Conservation (phyloP, 2,797 vertebrate genomes). For the Oryzias dopingdopingensis region DNA sequence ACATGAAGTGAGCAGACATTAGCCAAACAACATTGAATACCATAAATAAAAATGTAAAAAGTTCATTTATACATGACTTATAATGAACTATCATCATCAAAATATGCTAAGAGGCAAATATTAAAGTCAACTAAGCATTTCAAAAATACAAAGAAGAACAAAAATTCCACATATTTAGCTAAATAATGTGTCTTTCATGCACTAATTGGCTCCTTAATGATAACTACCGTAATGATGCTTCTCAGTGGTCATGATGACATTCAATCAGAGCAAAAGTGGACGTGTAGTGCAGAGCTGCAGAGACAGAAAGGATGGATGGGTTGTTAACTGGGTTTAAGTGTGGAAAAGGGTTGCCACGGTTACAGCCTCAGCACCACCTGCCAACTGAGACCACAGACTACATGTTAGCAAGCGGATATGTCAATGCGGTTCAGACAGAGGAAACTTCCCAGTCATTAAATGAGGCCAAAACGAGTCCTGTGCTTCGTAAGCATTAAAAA, state of each 20-base stretch:
- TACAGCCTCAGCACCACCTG: constrained; percentile 72
- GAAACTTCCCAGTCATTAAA: constrained; percentile 11
- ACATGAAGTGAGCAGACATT: too few species aligned
- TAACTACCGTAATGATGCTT: constrained; percentile 47
- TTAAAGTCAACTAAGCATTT: too few species aligned
- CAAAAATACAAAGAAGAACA: too few species aligned
- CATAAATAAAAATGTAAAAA: too few species aligned
- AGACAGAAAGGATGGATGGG: constrained; percentile 36
- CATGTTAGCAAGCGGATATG: constrained; percentile 54
- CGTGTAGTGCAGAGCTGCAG: constrained; percentile 42
- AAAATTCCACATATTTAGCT: too few species aligned
- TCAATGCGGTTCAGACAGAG: constrained; percentile 29
- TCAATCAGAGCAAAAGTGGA: constrained; percentile 14
- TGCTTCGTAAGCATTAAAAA: constrained; percentile 39
- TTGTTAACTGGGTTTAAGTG: constrained; percentile 61
- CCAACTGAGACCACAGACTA: constrained; percentile 54
- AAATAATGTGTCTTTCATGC: too few species aligned
- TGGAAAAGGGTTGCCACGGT: constrained; percentile 73
- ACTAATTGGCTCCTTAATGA: constrained; percentile 7
- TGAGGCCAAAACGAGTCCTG: constrained; percentile 31
- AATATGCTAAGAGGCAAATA: too few species aligned
- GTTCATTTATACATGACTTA: too few species aligned
- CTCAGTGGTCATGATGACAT: constrained; percentile 37
- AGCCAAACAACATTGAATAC: too few species aligned
- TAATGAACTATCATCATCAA: too few species aligned